Base-by-base conservation (phyloP, 2,888 invertebrate genomes). In the Drosophila cracens region DNA sequence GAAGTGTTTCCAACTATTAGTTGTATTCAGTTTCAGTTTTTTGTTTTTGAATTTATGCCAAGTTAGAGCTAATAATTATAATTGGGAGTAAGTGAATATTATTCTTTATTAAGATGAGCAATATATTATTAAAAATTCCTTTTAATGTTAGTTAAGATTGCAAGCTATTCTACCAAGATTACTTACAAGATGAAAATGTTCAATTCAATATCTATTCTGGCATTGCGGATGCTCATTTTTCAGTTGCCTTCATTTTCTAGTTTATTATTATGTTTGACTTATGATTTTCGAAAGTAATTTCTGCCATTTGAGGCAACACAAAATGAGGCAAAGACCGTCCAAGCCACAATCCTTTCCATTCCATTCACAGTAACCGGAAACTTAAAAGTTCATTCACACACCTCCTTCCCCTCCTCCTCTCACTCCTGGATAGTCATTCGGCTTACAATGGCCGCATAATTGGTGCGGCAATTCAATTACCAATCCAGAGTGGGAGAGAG, bases 381-480 rank as follows among this genome's bases (percentile, higher is more conserved):
- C 66, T 66, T 48, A 25, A 81, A 77, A 81, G 78, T 89, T 81
- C 70, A 71, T 53, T 76, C 66, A 60, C 70, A 81, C 63, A 61
- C 49, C 56, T 16, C 21, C 2, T 0, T 8, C 13, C 29, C n/a
- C 29, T n/a, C 6, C 34, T 18, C 2, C 29, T 27, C n/a, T n/a
- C n/a, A 1, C 40, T 16, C 25, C 40, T 16, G 6, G 11, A 18
- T 29, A 62, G 33, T 8, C 21, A 52, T n/a, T 49, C 64, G 38
- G 31, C 38, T 48, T 51, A n/a, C 66, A 54, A 43, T 65, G 43
- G 40, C 33, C 43, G 58, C 60, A 76, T 90, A 89, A 87, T 90
- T 89, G 90, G 60, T 36, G 48, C 51, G 69, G 63, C 83, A 71
- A 90, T 90, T 89, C 91, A 82, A 90, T 87, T 87, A 90, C 74